Conservation (phyloP, 92 coral and sea anemone genomes). For the Porites divaricata region DNA sequence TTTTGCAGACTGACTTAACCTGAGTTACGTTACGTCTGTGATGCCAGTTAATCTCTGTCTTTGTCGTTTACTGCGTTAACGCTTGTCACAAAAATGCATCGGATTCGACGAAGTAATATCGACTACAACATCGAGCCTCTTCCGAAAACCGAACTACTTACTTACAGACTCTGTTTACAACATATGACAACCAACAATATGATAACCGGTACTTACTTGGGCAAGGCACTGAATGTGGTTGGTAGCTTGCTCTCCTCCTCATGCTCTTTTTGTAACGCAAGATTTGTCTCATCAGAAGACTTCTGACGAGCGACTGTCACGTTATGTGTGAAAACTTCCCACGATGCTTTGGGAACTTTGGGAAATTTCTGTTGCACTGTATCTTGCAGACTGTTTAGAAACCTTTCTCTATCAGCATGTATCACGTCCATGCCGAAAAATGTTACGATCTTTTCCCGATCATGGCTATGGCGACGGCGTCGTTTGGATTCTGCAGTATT, state of each 20-base stretch:
- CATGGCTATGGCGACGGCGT: slow-evolving; percentile 54
- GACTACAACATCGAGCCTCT: no score
- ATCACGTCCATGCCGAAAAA: slow-evolving; percentile 86
- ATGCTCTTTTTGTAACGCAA: slow-evolving; percentile 43
- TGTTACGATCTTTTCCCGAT: slow-evolving; percentile 61
- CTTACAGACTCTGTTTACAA: no score
- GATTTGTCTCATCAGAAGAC: slow-evolving; percentile 63
- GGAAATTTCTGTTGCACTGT: slow-evolving; percentile 83
- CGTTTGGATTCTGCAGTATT: slow-evolving; percentile 46
- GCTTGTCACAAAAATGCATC: no score
- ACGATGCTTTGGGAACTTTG: slow-evolving; percentile 87
- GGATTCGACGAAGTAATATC: no score
- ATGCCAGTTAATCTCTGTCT: no score
- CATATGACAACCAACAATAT: no score
- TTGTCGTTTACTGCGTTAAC: no score
- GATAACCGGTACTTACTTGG: slow-evolving; percentile 1
- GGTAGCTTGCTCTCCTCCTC: slow-evolving; percentile 74
- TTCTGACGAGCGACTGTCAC: slow-evolving; percentile 69
- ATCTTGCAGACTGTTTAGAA: slow-evolving; percentile 74
- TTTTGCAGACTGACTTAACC: no score
- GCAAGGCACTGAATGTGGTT: slow-evolving; percentile 58
- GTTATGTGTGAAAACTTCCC: slow-evolving; percentile 89
- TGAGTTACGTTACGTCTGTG: no score
- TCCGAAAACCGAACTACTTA: no score
- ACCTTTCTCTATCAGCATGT: slow-evolving; percentile 73